Evolutionary conservation across 2,113 vertebrate genomes (phyloP).

Genomic region (Plecotus auritus): DNA sequence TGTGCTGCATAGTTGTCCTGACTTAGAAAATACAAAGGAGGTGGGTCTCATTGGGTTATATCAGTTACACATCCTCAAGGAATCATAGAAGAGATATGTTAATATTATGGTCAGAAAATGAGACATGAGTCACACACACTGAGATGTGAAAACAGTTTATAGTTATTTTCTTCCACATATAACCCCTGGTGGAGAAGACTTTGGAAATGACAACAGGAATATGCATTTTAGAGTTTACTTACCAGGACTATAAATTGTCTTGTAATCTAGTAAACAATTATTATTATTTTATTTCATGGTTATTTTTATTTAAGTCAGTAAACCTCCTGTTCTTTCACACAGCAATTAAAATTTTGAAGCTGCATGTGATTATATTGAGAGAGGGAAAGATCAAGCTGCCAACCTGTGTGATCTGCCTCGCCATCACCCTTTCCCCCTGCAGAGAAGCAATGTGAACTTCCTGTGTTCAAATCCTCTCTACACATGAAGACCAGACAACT

Average conservation of each 20-base stretch:
- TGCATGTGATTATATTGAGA: neutral
- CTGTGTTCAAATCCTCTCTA: neutral
- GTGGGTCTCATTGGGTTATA: neutral
- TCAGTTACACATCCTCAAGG: neutral
- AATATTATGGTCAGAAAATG: neutral
- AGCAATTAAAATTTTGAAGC: neutral
- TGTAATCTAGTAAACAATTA: neutral
- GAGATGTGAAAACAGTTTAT: neutral
- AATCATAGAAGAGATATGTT: neutral
- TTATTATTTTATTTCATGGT: slow-evolving; percentile 5
- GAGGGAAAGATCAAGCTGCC: neutral
- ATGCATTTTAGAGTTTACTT: slow-evolving; percentile 14
- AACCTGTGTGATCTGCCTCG: neutral
- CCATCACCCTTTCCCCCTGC: neutral
- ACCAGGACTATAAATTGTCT: neutral
- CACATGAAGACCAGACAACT: neutral
- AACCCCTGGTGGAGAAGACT: neutral
- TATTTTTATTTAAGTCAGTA: neutral
- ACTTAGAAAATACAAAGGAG: slow-evolving; percentile 16
- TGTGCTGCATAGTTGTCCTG: neutral
- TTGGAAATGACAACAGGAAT: neutral
- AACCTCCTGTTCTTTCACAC: neutral
- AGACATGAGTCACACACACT: neutral
- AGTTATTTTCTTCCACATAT: neutral
- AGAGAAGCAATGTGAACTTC: neutral